Evolutionary conservation across 2,888 invertebrate genomes (phyloP), one percentile per base, ranked within the genome.

Genomic region (Stenoptilia bipunctidactyla): DNA sequence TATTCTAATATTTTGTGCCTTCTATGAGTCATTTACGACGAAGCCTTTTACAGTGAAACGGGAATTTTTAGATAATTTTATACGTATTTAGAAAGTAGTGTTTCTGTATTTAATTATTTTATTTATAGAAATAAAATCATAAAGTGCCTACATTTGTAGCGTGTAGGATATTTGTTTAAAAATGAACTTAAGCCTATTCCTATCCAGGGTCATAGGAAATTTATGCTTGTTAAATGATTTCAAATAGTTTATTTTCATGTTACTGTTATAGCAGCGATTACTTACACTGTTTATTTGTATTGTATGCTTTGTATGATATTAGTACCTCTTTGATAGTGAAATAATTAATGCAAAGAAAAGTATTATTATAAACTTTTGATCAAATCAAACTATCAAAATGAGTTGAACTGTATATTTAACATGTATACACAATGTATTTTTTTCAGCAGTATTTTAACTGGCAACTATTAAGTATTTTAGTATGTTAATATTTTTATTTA

Each of bases 241-340:
- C 65, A 65, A 77, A 82, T 75, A 82, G 79, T 82, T 79, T 82
- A 82, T 82, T 69, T 61, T 68, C 68, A 59, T 72, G 75, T 79
- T 79, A 69, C 56, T 49, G 47, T 41, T 48, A 15, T 15, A 20
- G 13, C 15, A 33, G 20, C 27, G 37, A 20, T 20, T 39, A 37
- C 27, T 15, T 36, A 34, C 8, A 8, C 13, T 2, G 34, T 4
- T 12, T 13, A 12, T 13, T 14, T 34, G n/a, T 27, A 40, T 15
- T 48, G 40, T 46, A 40, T 44, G 41, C 27, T 44, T 45, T 34
- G 40, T 47, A 44, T 45, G 38, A 27, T 43, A 44, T 45, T 45
- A 50, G 36, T 30, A 34, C 14, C 12, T 15, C 12, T 13, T 12
- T 35, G 34, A 34, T 52, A 49, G 49, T 52, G 49, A 43, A 49